These are phyloP conservation scores for Pedicia rivosa DNA, from an alignment of 2,888 invertebrate genomes.

Conservation along the genomic window DNA sequence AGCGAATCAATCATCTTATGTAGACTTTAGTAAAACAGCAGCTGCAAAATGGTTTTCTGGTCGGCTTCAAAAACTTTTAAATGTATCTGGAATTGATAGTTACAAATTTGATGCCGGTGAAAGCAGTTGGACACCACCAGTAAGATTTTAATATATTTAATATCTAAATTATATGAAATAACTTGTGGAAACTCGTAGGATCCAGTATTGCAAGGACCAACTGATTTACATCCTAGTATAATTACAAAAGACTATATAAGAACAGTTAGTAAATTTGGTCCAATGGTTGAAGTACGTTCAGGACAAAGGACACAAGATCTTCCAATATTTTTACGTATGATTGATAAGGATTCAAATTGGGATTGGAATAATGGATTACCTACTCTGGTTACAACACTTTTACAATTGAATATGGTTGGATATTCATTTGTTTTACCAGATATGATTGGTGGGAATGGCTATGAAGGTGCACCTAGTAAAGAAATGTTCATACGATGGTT, in stretches of 20 bases:
- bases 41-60: constrained; percentile 39
- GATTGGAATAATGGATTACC: constrained; percentile 46
- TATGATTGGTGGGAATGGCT: constrained; percentile 54
- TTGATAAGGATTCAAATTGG: constrained; percentile 55
- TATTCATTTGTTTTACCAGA: constrained; percentile 58
- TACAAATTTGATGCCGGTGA: constrained; percentile 73
- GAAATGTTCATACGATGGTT: constrained; percentile 59
- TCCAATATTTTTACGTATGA: constrained; percentile 53
- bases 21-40: constrained; percentile 51
- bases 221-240: constrained; percentile 27
- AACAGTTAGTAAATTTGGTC: constrained; percentile 37
- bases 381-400: constrained; percentile 43
- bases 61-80: constrained; percentile 34
- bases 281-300: constrained; percentile 47
- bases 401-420: constrained; percentile 31
- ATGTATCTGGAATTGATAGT: constrained; percentile 47
- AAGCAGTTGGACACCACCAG: constrained; percentile 40
- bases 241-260: constrained; percentile 36
- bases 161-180: not conserved
- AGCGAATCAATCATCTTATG: constrained; percentile 32
- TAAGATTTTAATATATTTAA: not conserved
- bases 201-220: constrained; percentile 37
- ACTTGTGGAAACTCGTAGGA: constrained; percentile 20
- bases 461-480: constrained; percentile 34
- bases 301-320: constrained; percentile 45